A percentile compares a stretch with the other conserved stretches of the same genome.
These are phyloP conservation scores for Ceratoteleas bidentatus DNA, from an alignment of 1,140 invertebrate species.

Conservation along the genomic window DNA sequence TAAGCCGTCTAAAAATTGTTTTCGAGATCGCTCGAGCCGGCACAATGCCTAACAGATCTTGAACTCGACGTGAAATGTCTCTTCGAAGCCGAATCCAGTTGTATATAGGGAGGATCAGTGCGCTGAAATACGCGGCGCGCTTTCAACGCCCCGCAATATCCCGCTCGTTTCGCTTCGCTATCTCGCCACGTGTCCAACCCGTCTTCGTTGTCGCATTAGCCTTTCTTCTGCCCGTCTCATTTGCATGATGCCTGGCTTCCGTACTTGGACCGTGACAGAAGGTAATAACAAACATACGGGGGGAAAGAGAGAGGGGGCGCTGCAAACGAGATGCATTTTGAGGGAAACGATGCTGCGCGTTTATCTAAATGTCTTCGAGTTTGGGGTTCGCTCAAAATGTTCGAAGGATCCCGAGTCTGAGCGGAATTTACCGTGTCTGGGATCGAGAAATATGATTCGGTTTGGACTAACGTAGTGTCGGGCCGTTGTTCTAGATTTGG, in stretches of 20 bases:
- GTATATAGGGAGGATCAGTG: too few relatives aligned
- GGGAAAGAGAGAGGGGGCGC: background rate
- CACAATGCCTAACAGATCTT: conserved; percentile 51
- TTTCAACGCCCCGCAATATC: too few relatives aligned
- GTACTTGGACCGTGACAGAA: background rate
- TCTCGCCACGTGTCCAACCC: conserved; percentile 14
- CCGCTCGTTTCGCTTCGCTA: background rate
- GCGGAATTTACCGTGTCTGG: too few relatives aligned
- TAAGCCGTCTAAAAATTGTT: conserved; percentile 60
- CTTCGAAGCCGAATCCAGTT: conserved; percentile 27
- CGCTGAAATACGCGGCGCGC: too few relatives aligned
- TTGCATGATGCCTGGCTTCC: conserved; percentile 18
- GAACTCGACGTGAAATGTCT: conserved; percentile 51
- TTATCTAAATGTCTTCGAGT: too few relatives aligned
- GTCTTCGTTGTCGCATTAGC: conserved; percentile 42
- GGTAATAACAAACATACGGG: conserved; percentile 1
- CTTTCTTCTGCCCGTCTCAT: conserved; percentile 27
- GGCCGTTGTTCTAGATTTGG: too few relatives aligned
- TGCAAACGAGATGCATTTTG: background rate
- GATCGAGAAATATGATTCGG: too few relatives aligned
- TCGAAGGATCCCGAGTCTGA: too few relatives aligned
- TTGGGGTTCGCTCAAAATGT: too few relatives aligned
- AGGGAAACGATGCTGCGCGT: too few relatives aligned
- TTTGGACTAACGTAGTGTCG: too few relatives aligned
- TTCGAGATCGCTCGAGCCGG: conserved; percentile 45